Conservation (phyloP, 2,113 vertebrate genomes). For the Promerops cafer region DNA sequence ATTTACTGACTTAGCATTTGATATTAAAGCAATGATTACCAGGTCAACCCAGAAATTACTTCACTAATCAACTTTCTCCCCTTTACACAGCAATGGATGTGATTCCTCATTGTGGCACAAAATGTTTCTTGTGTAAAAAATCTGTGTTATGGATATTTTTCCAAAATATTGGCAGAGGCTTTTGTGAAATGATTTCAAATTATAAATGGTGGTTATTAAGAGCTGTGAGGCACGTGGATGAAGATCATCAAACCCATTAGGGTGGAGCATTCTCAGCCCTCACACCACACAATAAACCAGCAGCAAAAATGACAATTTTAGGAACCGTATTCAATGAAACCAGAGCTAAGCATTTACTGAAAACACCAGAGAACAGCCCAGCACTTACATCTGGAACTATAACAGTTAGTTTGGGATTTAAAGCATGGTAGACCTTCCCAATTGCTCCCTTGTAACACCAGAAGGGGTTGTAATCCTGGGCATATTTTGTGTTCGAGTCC, state of each 20-base stretch:
- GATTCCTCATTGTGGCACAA: not conserved
- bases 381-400: conserved; percentile 94
- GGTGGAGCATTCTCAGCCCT: not conserved
- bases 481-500: conserved; percentile 92
- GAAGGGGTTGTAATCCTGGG: conserved; percentile 97
- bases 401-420: conserved; percentile 96
- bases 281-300: not conserved
- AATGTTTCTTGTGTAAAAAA: not conserved
- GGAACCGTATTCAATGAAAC: not conserved
- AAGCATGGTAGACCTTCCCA: conserved; percentile 93
- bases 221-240: not conserved
- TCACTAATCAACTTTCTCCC: not conserved
- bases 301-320: not conserved
- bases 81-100: not conserved
- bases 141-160: not conserved
- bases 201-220: not conserved
- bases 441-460: conserved; percentile 99
- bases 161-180: not conserved
- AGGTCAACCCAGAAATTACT: not conserved
- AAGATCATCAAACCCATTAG: not conserved
- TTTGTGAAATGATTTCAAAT: not conserved
- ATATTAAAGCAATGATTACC: not conserved
- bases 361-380: not conserved
- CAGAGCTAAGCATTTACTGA: not conserved
- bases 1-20: not conserved